These are phyloP conservation scores for Sarotherodon lohbergeri DNA, from an alignment of 2,113 vertebrate species.

Conservation along the genomic window DNA sequence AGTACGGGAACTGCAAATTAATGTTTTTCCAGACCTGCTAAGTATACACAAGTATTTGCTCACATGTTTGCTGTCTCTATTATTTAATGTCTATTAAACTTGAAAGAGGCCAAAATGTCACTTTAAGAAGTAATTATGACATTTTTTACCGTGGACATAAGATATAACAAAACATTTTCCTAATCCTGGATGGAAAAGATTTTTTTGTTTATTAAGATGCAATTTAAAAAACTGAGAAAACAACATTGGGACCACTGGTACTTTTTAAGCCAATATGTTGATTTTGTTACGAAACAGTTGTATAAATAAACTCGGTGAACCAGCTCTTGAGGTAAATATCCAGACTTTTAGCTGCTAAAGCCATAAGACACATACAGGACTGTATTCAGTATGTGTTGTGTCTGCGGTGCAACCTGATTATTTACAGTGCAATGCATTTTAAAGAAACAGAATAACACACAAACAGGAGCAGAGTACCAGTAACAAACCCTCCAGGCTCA, in stretches of 20 bases:
- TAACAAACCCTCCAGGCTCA: not conserved
- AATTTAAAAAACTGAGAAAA: not conserved
- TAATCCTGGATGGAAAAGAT: not conserved
- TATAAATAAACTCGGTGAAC: not conserved
- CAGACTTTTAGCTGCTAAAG: not conserved
- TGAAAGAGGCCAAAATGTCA: not conserved
- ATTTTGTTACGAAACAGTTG: not conserved
- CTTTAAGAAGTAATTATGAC: not conserved
- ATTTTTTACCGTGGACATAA: rapidly evolving
- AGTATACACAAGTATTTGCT: not conserved
- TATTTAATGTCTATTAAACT: not conserved
- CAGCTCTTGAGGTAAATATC: not conserved
- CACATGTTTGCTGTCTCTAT: not conserved
- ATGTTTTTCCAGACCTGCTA: not conserved
- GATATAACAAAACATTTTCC: not conserved
- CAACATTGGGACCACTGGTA: not conserved
- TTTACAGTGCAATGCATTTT: not conserved
- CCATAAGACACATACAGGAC: not conserved
- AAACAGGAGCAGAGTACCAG: not conserved
- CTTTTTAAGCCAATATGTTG: rapidly evolving
- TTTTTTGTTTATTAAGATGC: not conserved
- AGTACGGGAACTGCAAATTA: not conserved
- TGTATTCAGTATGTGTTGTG: not conserved
- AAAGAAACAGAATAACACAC: not conserved
- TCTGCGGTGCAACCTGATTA: not conserved